A percentile compares a stretch with the other conserved stretches of the same genome.
Evolutionary conservation across 2,888 invertebrate species (phyloP).

Genomic region (Dryobotodes eremita): DNA sequence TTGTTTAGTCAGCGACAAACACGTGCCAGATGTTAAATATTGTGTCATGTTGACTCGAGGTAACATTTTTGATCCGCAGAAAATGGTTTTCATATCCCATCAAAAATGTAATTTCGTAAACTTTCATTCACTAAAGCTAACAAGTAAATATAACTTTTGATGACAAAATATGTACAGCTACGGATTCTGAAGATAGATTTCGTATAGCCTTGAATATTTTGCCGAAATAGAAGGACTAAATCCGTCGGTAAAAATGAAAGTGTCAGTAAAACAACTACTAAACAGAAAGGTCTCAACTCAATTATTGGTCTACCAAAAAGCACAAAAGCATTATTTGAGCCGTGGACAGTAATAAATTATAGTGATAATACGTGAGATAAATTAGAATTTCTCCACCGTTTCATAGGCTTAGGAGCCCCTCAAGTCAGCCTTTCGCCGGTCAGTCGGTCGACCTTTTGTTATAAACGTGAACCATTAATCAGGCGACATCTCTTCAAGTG

Average conservation of each 20-base stretch:
- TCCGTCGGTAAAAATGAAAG: background rate
- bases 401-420: constrained; percentile 60
- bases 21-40: constrained; percentile 7
- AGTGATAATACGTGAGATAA: constrained; percentile 69
- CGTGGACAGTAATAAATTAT: constrained; percentile 63
- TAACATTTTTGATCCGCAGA: constrained; percentile 19
- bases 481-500: constrained; percentile 71
- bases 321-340: constrained; percentile 43
- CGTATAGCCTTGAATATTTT: background rate
- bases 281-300: constrained; percentile 30
- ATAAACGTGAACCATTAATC: constrained; percentile 74
- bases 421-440: constrained; percentile 66
- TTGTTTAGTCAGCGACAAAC: constrained; percentile 19
- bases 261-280: background rate
- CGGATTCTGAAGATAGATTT: background rate
- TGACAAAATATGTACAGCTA: background rate
- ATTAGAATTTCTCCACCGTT: constrained; percentile 66
- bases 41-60: background rate
- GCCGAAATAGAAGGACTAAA: background rate
- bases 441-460: constrained; percentile 75
- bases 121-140: background rate
- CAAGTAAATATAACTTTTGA: background rate
- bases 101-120: background rate
- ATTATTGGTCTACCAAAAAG: constrained; percentile 37
- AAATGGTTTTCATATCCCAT: constrained; percentile 31